Conservation (phyloP, 2,888 invertebrate species). For the Ophion ventricosus region DNA sequence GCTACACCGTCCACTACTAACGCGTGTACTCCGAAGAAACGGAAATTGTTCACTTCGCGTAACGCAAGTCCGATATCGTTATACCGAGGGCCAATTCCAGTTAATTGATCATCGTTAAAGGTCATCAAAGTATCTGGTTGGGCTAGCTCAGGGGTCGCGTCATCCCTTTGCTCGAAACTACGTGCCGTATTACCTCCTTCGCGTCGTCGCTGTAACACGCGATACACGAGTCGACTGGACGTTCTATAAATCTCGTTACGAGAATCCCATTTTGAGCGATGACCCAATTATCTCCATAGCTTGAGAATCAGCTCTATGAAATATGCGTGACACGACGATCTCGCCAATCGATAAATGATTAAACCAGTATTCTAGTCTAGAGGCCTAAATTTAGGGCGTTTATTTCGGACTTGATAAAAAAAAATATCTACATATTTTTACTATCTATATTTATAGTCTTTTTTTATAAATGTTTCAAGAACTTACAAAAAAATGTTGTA, state of each 20-base stretch:
- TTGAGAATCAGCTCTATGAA: not conserved
- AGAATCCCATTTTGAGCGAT: conserved; percentile 23
- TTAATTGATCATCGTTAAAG: conserved; percentile 81
- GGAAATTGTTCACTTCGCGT: conserved; percentile 59
- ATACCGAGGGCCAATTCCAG: conserved; percentile 74
- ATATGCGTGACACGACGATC: not conserved
- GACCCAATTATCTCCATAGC: not conserved
- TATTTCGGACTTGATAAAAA: too few relatives aligned
- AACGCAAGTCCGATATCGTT: conserved; percentile 71
- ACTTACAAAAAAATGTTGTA: too few relatives aligned
- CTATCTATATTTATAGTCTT: too few relatives aligned
- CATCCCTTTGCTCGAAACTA: conserved; percentile 57
- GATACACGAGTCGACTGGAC: conserved; percentile 48
- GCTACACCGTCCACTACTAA: conserved; percentile 38
- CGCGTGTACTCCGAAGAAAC: conserved; percentile 29
- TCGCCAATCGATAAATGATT: not conserved
- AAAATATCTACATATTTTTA: too few relatives aligned
- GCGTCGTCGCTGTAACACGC: conserved; percentile 15
- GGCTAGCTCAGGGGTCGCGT: conserved; percentile 49
- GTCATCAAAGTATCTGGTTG: conserved; percentile 82
- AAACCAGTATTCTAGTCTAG: too few relatives aligned
- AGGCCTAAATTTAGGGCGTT: too few relatives aligned
- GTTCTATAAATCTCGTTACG: conserved; percentile 51
- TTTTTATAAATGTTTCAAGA: too few relatives aligned
- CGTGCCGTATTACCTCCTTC: conserved; percentile 37